phyloP scores from a whole-genome alignment of 2,113 vertebrate genomes.

The Oncorhynchus masou region DNA sequence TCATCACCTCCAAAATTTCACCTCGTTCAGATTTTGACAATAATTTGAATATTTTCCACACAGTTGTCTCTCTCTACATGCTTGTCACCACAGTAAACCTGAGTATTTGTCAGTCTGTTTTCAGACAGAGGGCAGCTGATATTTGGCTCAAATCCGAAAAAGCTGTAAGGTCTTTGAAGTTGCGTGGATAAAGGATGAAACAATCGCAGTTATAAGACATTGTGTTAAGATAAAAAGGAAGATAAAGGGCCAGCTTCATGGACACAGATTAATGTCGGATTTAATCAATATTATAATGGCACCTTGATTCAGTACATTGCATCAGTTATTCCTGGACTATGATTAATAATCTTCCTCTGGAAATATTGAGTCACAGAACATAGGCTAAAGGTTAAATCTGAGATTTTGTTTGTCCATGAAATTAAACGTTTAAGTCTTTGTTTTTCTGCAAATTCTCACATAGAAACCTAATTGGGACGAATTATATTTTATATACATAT shows the following conservation, averaged over 20 bases:
- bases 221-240: not conserved
- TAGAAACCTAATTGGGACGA: too few species aligned
- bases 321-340: not conserved
- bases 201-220: not conserved
- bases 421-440: too few species aligned
- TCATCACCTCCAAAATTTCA: too few species aligned
- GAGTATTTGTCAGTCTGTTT: not conserved
- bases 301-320: not conserved
- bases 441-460: too few species aligned
- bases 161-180: not conserved
- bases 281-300: not conserved
- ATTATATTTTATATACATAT: too few species aligned
- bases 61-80: too few species aligned
- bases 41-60: too few species aligned
- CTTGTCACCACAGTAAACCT: constrained; percentile 5
- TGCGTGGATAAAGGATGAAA: not conserved
- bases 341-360: too few species aligned
- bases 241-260: not conserved
- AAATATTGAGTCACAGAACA: too few species aligned
- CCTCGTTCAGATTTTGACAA: too few species aligned
- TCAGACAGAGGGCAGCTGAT: not conserved
- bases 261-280: not conserved
- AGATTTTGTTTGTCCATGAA: too few species aligned
- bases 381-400: too few species aligned
- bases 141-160: not conserved